phyloP scores from a whole-genome alignment of 2,888 invertebrate genomes.

The Drosophila atripex region DNA sequence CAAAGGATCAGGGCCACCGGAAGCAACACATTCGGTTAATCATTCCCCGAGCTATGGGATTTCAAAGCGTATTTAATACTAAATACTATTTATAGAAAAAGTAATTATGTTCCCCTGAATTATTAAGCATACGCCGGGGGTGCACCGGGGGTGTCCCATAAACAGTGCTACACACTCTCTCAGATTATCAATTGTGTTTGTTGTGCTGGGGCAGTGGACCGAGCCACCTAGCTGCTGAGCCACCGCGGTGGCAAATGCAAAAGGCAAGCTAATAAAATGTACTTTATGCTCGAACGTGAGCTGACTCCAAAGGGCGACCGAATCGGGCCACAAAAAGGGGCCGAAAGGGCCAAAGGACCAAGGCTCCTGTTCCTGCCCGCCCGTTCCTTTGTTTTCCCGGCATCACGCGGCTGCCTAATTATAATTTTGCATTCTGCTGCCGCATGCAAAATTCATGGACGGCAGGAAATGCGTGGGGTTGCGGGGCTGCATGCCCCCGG shows the following conservation, averaged over 20 bases:
- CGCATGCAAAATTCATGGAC: slow-evolving; percentile 77
- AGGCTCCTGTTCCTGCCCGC: neutral
- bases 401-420: slow-evolving; percentile 66
- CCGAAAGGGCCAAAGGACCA: neutral
- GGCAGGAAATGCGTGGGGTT: neutral
- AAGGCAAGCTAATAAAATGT: slow-evolving; percentile 75
- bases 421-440: slow-evolving; percentile 76
- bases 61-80: neutral
- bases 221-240: neutral
- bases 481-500: neutral
- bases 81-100: neutral
- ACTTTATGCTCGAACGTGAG: slow-evolving; percentile 76
- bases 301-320: slow-evolving; percentile 49
- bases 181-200: neutral
- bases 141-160: neutral
- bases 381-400: slow-evolving; percentile 32
- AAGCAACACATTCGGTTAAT: neutral
- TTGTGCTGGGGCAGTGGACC: slow-evolving; percentile 2
- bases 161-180: neutral
- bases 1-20: neutral
- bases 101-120: neutral
- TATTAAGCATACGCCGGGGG: neutral
- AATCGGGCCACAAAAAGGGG: slow-evolving; percentile 4
- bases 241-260: slow-evolving; percentile 52
- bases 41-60: neutral